These are phyloP conservation scores for Myxocyprinus asiaticus DNA, from an alignment of 2,113 vertebrate species.

Conservation along the genomic window DNA sequence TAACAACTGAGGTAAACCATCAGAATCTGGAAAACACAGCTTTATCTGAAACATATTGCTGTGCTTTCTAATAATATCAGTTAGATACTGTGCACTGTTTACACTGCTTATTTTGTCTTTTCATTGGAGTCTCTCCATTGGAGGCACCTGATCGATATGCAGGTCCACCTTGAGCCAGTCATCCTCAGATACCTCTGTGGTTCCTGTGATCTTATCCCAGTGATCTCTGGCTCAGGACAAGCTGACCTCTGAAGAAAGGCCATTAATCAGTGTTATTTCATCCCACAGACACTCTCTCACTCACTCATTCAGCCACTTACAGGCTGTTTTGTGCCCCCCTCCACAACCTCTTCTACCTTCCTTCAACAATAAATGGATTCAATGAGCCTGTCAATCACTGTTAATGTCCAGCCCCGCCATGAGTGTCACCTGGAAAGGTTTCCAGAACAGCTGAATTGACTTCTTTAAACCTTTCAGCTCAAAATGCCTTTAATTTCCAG, in stretches of 20 bases:
- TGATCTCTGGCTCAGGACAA: conserved; percentile 49
- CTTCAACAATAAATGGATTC: conserved; percentile 54
- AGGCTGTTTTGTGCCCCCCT: conserved; percentile 10
- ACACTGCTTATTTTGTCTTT: conserved; percentile 35
- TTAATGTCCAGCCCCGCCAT: conserved; percentile 34
- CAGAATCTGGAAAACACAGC: background rate
- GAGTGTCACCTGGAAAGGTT: conserved; percentile 35
- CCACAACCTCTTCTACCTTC: conserved; percentile 45
- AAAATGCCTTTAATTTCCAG: conserved; percentile 20
- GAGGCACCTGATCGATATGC: conserved; percentile 48
- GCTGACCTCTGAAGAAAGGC: conserved; percentile 52
- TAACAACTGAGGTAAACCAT: conserved; percentile 23
- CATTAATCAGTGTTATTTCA: conserved; percentile 61
- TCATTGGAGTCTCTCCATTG: background rate
- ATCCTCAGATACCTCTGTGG: conserved; percentile 44
- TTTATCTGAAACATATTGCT: conserved; percentile 14
- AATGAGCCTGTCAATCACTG: conserved; percentile 53
- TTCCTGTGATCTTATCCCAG: conserved; percentile 42
- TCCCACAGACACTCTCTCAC: conserved; percentile 50
- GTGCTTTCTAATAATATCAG: conserved; percentile 22
- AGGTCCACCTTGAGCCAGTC: conserved; percentile 47
- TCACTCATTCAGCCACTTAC: conserved; percentile 51
- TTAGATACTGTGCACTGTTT: conserved; percentile 20
- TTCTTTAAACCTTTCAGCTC: conserved; percentile 37
- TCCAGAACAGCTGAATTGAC: conserved; percentile 26